These are phyloP conservation scores for Lithobates pipiens DNA, from an alignment of 2,797 vertebrate genomes.

Conservation along the genomic window DNA sequence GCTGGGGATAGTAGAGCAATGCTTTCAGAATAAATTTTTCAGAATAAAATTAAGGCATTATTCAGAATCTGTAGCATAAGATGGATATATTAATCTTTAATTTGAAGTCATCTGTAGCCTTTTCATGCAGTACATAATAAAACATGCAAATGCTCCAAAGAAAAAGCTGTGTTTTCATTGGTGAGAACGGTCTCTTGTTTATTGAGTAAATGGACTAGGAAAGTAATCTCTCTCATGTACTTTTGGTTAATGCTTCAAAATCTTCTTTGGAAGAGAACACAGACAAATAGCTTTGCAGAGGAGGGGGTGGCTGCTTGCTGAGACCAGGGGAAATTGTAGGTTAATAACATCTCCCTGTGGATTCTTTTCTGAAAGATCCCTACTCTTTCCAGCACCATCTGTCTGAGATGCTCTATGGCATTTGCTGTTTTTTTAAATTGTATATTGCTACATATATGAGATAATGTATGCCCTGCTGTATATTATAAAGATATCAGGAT, in stretches of 20 bases:
- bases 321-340: slow-evolving; percentile 68
- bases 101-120: no score
- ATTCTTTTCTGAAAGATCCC: slow-evolving; percentile 69
- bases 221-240: slow-evolving; percentile 68
- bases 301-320: slow-evolving; percentile 65
- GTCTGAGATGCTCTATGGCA: slow-evolving; percentile 46
- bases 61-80: background rate
- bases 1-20: background rate
- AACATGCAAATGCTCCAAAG: background rate
- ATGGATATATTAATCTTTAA: background rate
- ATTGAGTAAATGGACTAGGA: slow-evolving; percentile 65
- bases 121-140: background rate
- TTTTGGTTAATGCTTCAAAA: slow-evolving; percentile 75
- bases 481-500: background rate
- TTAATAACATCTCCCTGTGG: slow-evolving; percentile 72
- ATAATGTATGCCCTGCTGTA: background rate
- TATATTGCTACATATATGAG: background rate
- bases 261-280: slow-evolving; percentile 70
- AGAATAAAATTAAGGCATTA: background rate
- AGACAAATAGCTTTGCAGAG: slow-evolving; percentile 68
- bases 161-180: slow-evolving; percentile 3
- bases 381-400: slow-evolving; percentile 66
- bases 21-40: background rate
- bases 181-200: slow-evolving; percentile 62
- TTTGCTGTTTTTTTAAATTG: background rate